Evolutionary conservation across 2,113 vertebrate species (phyloP).

Genomic region (Nipponia nippon): DNA sequence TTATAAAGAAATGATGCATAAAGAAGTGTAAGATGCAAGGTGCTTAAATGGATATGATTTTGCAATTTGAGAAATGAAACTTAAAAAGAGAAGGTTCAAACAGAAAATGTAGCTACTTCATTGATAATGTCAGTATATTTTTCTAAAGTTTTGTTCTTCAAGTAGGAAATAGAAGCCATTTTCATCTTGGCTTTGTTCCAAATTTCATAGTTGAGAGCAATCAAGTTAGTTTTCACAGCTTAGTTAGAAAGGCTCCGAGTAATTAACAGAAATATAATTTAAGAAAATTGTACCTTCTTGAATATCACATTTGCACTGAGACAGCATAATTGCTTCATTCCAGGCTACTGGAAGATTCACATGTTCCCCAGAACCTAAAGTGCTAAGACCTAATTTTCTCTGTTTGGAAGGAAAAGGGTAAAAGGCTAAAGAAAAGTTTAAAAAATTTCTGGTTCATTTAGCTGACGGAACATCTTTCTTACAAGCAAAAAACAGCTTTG

Average conservation of each 20-base stretch:
- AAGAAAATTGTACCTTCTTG: conserved; percentile 66
- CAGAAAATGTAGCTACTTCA: not conserved
- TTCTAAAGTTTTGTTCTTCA: not conserved
- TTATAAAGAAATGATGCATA: not conserved
- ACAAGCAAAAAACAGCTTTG: not conserved
- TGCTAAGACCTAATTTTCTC: conserved; percentile 54
- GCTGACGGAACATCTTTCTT: not conserved
- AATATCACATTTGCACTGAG: conserved; percentile 71
- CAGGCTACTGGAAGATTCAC: conserved; percentile 58
- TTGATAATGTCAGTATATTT: not conserved
- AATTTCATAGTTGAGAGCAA: not conserved
- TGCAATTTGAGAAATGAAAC: conserved; percentile 9
- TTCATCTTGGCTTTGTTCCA: conserved; percentile 4
- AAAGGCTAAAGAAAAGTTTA: not conserved
- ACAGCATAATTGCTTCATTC: conserved; percentile 66
- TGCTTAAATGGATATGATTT: not conserved
- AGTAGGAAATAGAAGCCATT: not conserved
- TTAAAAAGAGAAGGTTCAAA: conserved; percentile 3
- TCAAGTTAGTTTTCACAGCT: not conserved
- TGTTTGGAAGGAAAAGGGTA: conserved; percentile 3
- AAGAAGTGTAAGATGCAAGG: not conserved
- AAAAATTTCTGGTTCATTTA: not conserved
- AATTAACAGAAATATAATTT: conserved; percentile 10
- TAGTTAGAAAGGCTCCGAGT: not conserved
- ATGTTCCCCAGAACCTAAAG: conserved; percentile 30